Conservation (phyloP, 2,797 vertebrate genomes). For the Tauraco hartlaubi region DNA sequence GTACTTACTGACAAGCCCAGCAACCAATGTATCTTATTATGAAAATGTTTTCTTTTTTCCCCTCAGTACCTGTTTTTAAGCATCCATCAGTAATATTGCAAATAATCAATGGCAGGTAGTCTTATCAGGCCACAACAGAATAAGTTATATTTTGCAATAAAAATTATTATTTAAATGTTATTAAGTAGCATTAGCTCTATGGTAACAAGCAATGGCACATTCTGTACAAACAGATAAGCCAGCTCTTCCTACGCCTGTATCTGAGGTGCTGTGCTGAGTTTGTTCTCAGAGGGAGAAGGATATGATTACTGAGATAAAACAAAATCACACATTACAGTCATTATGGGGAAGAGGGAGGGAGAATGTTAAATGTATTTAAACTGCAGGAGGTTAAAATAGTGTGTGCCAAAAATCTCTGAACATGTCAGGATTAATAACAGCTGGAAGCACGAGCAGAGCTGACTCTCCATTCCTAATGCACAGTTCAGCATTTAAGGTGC, state of each 20-base stretch:
- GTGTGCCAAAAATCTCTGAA: constrained; percentile 8
- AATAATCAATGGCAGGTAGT: constrained; percentile 36
- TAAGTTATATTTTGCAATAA: constrained; percentile 33
- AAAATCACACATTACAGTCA: constrained; percentile 18
- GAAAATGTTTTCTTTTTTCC: not conserved
- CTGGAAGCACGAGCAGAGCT: not conserved
- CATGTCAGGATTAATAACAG: constrained; percentile 58
- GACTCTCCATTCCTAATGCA: not conserved
- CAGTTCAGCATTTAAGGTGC: not conserved
- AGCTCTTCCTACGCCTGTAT: constrained; percentile 31
- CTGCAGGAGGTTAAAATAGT: constrained; percentile 15
- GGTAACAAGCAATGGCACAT: constrained; percentile 43
- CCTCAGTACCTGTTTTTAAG: not conserved
- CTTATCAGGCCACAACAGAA: constrained; percentile 38
- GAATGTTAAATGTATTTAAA: constrained; percentile 23
- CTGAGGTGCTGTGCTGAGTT: constrained; percentile 29
- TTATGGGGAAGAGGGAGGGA: not conserved
- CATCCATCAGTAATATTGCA: not conserved
- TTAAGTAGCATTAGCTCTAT: constrained; percentile 39
- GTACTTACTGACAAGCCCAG: constrained; percentile 13
- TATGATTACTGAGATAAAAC: constrained; percentile 53
- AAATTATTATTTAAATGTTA: constrained; percentile 64
- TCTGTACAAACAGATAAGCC: constrained; percentile 55
- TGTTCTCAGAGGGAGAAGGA: constrained; percentile 34
- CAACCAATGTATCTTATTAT: constrained; percentile 16